Percentiles rank a stretch among this genome's conserved stretches.
These are phyloP conservation scores for Zeugodacus cucurbitae DNA, from an alignment of 1,140 invertebrate genomes.

Conservation along the genomic window DNA sequence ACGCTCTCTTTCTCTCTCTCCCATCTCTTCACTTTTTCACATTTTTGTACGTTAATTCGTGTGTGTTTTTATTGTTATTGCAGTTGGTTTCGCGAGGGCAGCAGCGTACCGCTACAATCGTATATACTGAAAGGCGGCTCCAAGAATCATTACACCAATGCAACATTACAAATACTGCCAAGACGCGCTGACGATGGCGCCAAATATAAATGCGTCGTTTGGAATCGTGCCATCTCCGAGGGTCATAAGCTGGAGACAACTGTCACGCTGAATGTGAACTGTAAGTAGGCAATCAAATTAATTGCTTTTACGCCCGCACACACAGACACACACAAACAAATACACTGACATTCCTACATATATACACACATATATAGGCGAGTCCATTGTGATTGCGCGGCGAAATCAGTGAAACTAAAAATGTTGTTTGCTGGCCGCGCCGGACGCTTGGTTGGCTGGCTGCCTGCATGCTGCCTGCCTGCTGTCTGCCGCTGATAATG, in stretches of 20 bases:
- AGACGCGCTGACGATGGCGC: conserved; percentile 85
- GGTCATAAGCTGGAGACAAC: conserved; percentile 82
- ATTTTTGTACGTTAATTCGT: neutral
- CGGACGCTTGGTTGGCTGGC: neutral
- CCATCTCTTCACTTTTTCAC: neutral
- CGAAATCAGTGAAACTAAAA: neutral
- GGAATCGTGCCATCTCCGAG: conserved; percentile 86
- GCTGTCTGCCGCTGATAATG: neutral
- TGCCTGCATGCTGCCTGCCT: neutral
- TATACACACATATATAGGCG: neutral
- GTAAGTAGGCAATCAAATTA: conserved; percentile 72
- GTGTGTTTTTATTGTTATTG: conserved; percentile 46
- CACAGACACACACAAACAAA: neutral
- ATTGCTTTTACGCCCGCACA: conserved; percentile 40
- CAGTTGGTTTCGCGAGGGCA: conserved; percentile 78
- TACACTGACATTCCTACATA: neutral
- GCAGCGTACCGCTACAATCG: conserved; percentile 76
- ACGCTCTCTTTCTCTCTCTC: neutral
- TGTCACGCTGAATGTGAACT: conserved; percentile 87
- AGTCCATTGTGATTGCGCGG: neutral
- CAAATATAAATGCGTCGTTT: conserved; percentile 84
- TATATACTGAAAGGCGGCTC: conserved; percentile 75
- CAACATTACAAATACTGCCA: conserved; percentile 81
- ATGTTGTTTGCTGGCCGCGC: neutral
- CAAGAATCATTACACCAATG: conserved; percentile 76